These are phyloP conservation scores for Corynorhinus townsendii DNA, from an alignment of 2,113 vertebrate species.

Conservation along the genomic window DNA sequence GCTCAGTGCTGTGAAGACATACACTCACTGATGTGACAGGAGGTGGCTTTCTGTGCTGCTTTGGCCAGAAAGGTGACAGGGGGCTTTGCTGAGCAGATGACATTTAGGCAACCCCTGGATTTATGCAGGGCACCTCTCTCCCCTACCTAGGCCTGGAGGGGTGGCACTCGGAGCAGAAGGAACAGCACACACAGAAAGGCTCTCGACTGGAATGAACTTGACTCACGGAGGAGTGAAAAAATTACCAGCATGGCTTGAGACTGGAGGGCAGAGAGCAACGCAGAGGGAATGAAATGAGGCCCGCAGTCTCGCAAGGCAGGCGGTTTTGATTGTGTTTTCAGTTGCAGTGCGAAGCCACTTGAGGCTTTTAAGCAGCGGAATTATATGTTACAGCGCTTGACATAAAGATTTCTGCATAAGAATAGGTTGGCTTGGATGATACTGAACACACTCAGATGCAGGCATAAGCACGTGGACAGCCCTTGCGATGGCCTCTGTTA, in stretches of 20 bases:
- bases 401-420: neutral
- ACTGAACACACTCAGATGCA: neutral
- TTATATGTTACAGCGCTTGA: neutral
- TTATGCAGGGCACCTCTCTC: too few relatives aligned
- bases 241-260: neutral
- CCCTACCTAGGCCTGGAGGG: neutral
- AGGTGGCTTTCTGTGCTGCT: neutral
- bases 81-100: neutral
- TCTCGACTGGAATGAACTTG: neutral
- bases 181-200: neutral
- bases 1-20: neutral
- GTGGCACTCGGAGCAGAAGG: neutral
- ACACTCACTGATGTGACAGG: neutral
- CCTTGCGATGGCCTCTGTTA: neutral
- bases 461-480: rapidly evolving
- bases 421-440: neutral
- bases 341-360: neutral
- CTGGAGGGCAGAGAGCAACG: rapidly evolving
- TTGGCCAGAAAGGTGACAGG: neutral
- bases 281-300: neutral
- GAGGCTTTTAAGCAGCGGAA: neutral
- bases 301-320: neutral
- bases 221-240: neutral
- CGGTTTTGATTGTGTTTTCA: neutral
- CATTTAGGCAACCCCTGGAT: neutral